These are phyloP conservation scores for Girardinus metallicus DNA, from an alignment of 2,797 vertebrate species.

Conservation along the genomic window DNA sequence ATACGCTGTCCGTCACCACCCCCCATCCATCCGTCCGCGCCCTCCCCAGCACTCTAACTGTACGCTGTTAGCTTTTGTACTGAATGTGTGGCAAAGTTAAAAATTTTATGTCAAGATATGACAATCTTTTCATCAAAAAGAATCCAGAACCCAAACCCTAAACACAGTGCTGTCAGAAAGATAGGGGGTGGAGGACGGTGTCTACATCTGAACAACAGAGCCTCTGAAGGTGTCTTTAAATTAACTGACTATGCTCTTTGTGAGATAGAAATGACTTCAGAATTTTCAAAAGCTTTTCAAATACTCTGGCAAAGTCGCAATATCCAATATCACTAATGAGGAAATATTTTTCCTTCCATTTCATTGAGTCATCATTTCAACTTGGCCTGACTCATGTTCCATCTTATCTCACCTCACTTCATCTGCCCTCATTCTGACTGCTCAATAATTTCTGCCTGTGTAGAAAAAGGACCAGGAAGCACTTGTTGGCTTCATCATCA, in stretches of 20 bases:
- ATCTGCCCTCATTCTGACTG: constrained; percentile 16
- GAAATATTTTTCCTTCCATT: constrained; percentile 26
- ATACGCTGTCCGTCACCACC: too few relatives aligned
- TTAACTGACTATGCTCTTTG: background rate
- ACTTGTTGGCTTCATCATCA: constrained; percentile 24
- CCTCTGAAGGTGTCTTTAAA: background rate
- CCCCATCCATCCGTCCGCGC: too few relatives aligned
- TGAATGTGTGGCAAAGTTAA: background rate
- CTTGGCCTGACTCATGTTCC: constrained; percentile 1
- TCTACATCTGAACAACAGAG: background rate
- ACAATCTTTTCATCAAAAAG: background rate
- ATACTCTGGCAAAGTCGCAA: background rate
- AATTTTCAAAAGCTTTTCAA: background rate
- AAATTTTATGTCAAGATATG: background rate
- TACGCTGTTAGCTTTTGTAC: background rate
- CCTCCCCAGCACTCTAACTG: too few relatives aligned
- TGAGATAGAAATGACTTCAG: constrained; percentile 11
- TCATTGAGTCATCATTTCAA: constrained; percentile 25
- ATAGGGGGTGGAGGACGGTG: background rate
- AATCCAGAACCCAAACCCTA: background rate
- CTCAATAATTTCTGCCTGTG: constrained; percentile 25
- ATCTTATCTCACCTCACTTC: constrained; percentile 8
- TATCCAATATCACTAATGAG: constrained; percentile 28
- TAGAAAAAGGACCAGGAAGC: constrained; percentile 40
- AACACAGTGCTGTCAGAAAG: background rate